Conservation (phyloP, 37 sponge, comb jelly and placozoan genomes). For the Geodia barretti region DNA sequence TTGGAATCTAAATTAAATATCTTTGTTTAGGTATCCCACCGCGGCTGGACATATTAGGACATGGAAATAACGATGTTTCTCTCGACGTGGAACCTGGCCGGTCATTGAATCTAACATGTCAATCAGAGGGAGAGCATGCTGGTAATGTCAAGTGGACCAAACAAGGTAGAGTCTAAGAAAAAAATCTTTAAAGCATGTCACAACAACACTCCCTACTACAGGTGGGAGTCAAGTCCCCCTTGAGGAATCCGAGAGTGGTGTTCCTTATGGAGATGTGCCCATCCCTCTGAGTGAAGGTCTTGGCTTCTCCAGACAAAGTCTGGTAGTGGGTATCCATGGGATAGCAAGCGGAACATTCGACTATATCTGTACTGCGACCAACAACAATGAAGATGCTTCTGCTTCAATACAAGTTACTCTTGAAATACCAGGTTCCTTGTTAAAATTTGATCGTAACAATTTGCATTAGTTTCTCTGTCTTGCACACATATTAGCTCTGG, state of each 20-base stretch:
- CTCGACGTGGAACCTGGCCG: neutral
- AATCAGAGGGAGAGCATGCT: neutral
- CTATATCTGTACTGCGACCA: neutral
- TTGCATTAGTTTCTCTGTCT: no score
- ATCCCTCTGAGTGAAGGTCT: neutral
- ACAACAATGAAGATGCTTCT: neutral
- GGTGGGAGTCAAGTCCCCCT: neutral
- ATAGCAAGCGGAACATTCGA: no score
- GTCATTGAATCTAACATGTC: neutral
- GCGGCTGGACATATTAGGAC: neutral
- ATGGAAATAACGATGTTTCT: no score
- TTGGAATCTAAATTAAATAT: no score
- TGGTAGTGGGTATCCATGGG: neutral
- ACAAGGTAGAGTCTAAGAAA: neutral
- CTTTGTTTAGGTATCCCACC: neutral
- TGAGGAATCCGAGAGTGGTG: neutral
- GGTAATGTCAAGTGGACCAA: neutral
- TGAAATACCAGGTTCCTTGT: no score
- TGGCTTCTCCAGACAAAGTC: no score
- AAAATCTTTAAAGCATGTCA: no score
- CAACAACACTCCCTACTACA: no score
- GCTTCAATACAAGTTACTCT: neutral
- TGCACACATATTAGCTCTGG: no score
- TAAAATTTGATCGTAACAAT: no score
- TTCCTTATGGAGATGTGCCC: neutral